Base-by-base conservation (phyloP, 2,888 invertebrate species). In the Scaptomyza cyrtandrae region DNA sequence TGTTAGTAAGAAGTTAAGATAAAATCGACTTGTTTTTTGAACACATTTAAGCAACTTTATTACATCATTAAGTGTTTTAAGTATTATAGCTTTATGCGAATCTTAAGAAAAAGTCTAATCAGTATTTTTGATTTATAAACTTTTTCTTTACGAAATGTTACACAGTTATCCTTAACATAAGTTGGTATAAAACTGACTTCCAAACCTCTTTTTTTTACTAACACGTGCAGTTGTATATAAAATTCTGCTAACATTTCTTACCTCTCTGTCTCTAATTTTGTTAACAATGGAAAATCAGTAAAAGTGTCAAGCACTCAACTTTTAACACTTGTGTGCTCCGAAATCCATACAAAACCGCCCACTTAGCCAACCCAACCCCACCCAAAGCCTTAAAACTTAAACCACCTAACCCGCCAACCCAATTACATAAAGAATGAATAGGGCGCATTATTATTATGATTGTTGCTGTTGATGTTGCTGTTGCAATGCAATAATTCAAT, bases 401-500 rank as follows among this genome's bases (percentile, higher is more conserved):
- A 19, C 24, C 24, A 24, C 24, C 35, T 24, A 46, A 56, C 19
- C 57, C 72, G 14, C 19, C 62, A 60, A 43, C 57, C 52, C 69
- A 76, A 48, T 57, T 41, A 54, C 58, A 48, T 46, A 29, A 27
- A 29, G 46, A 50, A 41, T 16, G 41, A 41, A 41, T n/a, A 50
- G 57, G 60, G 60, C 56, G 45, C 48, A 66, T 78, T 68, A 48
- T 80, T 67, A 68, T 66, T 69, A 57, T 58, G 52, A 13, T 43
- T 43, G 13, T 33, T 49, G 31, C 16, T 43, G 24, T 3, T 24
- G 24, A 2, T 24, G 24, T 24, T 24, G 24, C 5, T 24, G 24
- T 14, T 33, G 39, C 5, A 68, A 78, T 72, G 74, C 61, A 64
- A 75, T 75, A 84, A 84, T 88, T 84, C 86, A 84, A 84, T 88